Conservation (phyloP, 2,113 vertebrate species). For the Caracal caracal region DNA sequence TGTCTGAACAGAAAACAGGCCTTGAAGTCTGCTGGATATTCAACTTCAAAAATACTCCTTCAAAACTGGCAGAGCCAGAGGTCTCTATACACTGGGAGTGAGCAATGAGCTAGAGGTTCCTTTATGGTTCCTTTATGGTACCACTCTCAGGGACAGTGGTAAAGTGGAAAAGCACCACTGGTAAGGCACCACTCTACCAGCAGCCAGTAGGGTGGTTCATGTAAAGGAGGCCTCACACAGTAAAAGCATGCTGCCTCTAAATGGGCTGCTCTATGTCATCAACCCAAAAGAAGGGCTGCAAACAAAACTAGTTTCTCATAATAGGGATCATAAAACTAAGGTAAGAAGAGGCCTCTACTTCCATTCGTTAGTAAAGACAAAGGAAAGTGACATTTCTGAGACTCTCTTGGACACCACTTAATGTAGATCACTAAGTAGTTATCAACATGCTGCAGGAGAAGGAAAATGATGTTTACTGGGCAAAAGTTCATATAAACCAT, state of each 20-base stretch:
- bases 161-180: neutral
- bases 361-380: slow-evolving; percentile 69
- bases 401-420: slow-evolving; percentile 41
- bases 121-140: neutral
- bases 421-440: slow-evolving; percentile 41
- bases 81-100: neutral
- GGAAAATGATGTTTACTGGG: slow-evolving; percentile 66
- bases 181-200: neutral
- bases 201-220: neutral
- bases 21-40: slow-evolving; percentile 34
- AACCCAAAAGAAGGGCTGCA: neutral
- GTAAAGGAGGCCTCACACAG: neutral
- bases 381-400: slow-evolving; percentile 53
- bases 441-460: slow-evolving; percentile 71
- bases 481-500: slow-evolving; percentile 72
- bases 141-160: neutral
- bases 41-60: slow-evolving; percentile 53
- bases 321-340: neutral
- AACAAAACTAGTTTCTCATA: neutral
- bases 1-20: slow-evolving; percentile 7
- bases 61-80: slow-evolving; percentile 30
- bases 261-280: neutral
- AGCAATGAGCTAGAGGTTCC: neutral
- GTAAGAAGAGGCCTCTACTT: slow-evolving; percentile 63
- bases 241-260: neutral